Percentiles rank a stretch among this genome's conserved stretches.
Conservation (phyloP, 2,113 vertebrate genomes). For the Turnix velox region DNA sequence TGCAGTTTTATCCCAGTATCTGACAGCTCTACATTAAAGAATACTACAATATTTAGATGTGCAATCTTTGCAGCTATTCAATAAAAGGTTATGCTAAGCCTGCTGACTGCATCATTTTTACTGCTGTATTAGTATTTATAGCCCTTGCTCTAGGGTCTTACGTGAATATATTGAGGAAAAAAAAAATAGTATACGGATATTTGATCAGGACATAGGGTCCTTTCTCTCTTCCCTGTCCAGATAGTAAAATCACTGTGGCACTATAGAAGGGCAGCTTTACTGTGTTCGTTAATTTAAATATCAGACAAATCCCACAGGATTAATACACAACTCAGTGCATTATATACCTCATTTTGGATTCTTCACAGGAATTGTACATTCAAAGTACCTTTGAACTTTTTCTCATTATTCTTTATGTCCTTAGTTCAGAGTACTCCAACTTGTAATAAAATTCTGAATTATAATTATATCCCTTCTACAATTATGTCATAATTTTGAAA, state of each 20-base stretch:
- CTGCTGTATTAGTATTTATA: neutral
- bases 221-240: neutral
- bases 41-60: neutral
- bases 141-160: neutral
- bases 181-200: neutral
- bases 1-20: neutral
- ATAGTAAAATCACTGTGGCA: neutral
- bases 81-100: neutral
- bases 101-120: neutral
- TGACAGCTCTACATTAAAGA: neutral
- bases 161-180: neutral
- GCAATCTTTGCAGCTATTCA: neutral
- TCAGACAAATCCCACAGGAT: neutral
- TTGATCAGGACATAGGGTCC: fast-evolving
- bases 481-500: neutral
- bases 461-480: neutral
- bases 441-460: neutral
- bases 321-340: neutral
- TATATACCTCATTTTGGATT: neutral
- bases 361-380: neutral
- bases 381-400: neutral
- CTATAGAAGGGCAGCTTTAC: fast-evolving
- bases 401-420: neutral
- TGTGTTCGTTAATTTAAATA: neutral
- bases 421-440: neutral